phyloP scores from a whole-genome alignment of 2,888 invertebrate species.

The Podotricha telesiphe region DNA sequence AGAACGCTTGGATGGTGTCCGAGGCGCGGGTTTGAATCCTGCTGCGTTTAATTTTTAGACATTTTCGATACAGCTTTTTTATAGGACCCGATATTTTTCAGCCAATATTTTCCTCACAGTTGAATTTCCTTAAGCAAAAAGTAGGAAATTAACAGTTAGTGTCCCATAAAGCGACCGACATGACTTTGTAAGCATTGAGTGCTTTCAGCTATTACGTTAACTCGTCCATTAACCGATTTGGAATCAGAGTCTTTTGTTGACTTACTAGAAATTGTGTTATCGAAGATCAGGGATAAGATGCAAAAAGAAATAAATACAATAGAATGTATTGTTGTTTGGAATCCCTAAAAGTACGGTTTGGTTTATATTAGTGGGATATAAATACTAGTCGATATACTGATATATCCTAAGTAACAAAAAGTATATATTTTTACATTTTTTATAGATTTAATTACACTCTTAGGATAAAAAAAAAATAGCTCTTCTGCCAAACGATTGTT shows the following conservation, averaged over 20 bases:
- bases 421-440: no score
- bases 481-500: no score
- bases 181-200: slow-evolving; percentile 82
- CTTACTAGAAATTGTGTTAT: slow-evolving; percentile 62
- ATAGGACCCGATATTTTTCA: no score
- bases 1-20: no score
- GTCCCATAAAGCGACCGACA: slow-evolving; percentile 74
- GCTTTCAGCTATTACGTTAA: slow-evolving; percentile 82
- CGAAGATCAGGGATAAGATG: slow-evolving; percentile 44
- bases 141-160: slow-evolving; percentile 81
- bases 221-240: slow-evolving; percentile 75
- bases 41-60: no score
- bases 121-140: slow-evolving; percentile 73
- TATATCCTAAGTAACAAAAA: no score
- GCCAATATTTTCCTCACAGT: slow-evolving; percentile 71
- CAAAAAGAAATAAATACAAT: slow-evolving; percentile 23
- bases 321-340: slow-evolving; percentile 15
- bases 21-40: no score
- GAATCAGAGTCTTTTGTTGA: slow-evolving; percentile 69
- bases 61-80: no score
- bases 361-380: no score
- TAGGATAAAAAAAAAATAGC: no score
- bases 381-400: no score
- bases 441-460: no score
- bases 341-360: background rate